Conservation (phyloP, 2,113 vertebrate species). For the Noctilio leporinus region DNA sequence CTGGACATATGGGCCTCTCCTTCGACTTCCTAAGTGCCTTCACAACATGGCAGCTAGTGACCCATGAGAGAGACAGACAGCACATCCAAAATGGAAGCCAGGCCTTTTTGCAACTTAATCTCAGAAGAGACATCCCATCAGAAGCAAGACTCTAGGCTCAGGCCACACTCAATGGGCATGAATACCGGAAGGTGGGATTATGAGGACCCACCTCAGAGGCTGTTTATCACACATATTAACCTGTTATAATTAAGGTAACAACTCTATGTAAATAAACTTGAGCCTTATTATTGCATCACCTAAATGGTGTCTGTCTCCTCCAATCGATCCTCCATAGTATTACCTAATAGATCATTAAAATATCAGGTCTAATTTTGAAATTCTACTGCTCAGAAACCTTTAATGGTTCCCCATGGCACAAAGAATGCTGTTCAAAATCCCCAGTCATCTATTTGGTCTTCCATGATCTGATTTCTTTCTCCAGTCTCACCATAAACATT, state of each 20-base stretch:
- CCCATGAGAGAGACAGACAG: neutral
- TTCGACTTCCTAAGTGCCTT: neutral
- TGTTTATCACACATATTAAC: neutral
- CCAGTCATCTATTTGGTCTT: neutral
- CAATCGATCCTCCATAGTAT: neutral
- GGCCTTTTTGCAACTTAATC: neutral
- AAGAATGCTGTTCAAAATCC: neutral
- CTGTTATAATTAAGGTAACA: slow-evolving; percentile 1
- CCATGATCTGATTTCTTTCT: neutral
- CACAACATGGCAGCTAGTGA: neutral
- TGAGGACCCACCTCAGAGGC: neutral
- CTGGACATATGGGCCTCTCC: neutral
- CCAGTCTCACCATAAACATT: neutral
- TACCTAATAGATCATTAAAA: neutral
- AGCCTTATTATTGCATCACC: neutral
- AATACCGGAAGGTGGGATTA: neutral
- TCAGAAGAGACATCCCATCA: neutral
- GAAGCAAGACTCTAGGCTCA: neutral
- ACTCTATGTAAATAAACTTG: neutral
- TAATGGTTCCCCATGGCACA: neutral
- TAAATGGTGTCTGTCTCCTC: neutral
- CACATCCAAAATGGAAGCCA: neutral
- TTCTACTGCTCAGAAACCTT: neutral
- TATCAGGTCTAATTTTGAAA: neutral
- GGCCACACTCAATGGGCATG: neutral